These are phyloP conservation scores for Nothoprocta pentlandii DNA, from an alignment of 2,113 vertebrate genomes.

Conservation along the genomic window DNA sequence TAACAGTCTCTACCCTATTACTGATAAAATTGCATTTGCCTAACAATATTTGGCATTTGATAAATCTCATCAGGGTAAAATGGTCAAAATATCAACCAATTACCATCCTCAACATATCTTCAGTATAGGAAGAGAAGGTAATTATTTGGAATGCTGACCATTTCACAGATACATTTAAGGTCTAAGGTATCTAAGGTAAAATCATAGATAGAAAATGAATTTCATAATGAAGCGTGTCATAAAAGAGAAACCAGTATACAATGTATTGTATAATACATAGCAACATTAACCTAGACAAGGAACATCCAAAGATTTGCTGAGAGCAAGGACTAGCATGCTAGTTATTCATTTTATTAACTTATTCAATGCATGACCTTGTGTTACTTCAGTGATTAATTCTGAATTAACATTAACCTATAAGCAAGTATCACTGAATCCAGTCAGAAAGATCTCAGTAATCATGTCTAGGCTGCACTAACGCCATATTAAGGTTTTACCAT, in stretches of 20 bases:
- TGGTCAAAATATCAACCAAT: background rate
- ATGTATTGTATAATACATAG: background rate
- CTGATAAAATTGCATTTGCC: background rate
- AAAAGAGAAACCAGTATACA: background rate
- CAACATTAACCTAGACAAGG: background rate
- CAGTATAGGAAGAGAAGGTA: background rate
- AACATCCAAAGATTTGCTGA: background rate
- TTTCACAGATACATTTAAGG: conserved; percentile 9
- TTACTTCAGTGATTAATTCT: conserved; percentile 8
- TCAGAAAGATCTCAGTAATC: background rate
- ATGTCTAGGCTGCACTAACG: background rate
- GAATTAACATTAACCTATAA: conserved; percentile 20
- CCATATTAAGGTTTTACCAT: background rate
- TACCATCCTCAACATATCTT: background rate
- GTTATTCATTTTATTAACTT: background rate
- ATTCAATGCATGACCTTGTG: background rate
- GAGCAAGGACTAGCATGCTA: background rate
- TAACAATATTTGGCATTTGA: background rate
- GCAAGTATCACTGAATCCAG: background rate
- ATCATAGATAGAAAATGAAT: conserved; percentile 16
- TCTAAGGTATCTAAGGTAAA: background rate
- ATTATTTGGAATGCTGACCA: conserved; percentile 4
- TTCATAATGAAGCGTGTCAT: background rate
- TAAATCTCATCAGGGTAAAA: background rate
- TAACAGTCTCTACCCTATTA: background rate